A percentile compares a stretch with the other conserved stretches of the same genome.
Conservation (phyloP, 2,797 vertebrate species). For the Centropyge bicolor region DNA sequence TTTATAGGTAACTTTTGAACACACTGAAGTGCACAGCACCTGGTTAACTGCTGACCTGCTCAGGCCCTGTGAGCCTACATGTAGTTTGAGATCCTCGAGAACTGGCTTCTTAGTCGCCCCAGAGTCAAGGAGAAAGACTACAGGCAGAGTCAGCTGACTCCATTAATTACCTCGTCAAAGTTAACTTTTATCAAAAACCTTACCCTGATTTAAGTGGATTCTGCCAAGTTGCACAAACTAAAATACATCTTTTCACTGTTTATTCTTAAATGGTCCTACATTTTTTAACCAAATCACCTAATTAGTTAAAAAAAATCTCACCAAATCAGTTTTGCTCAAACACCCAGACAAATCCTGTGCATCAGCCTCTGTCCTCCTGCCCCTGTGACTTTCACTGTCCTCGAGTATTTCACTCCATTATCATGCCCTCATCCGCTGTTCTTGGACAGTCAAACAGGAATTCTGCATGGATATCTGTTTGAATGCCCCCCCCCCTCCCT, state of each 20-base stretch:
- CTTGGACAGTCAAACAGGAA: conserved; percentile 44
- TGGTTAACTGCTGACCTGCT: background rate
- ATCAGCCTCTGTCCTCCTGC: background rate
- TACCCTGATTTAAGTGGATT: background rate
- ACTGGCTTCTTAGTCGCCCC: background rate
- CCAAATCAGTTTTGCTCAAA: background rate
- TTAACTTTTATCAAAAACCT: background rate
- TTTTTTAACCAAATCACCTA: background rate
- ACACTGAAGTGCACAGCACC: background rate
- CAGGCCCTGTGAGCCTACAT: background rate
- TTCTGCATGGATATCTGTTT: conserved; percentile 41
- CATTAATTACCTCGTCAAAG: background rate
- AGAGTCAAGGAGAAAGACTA: no score
- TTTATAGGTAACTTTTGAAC: background rate
- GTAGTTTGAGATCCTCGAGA: background rate
- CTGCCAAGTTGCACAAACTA: background rate
- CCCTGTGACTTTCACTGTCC: conserved; percentile 49
- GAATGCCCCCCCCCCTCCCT: conserved; percentile 45
- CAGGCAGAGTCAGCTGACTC: background rate
- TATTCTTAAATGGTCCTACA: background rate
- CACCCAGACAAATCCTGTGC: background rate
- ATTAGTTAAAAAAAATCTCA: background rate
- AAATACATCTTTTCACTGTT: background rate
- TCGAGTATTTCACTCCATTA: background rate
- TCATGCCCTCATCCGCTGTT: background rate